Conservation (phyloP, 2,113 vertebrate species). For the Vulpes ferrilata region DNA sequence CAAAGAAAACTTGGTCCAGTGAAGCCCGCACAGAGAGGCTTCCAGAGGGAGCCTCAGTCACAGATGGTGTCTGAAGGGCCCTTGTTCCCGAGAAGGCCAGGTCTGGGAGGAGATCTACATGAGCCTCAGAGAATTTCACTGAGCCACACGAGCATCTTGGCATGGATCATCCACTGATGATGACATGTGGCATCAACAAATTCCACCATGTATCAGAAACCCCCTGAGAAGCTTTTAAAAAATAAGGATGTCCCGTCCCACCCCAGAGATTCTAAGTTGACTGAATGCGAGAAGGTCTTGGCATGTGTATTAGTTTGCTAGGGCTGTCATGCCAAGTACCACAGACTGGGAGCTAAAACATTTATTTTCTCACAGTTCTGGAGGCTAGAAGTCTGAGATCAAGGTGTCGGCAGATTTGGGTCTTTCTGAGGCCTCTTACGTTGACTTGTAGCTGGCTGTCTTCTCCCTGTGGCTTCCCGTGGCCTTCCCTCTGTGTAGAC, state of each 20-base stretch:
- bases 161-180: fast-evolving
- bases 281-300: fast-evolving
- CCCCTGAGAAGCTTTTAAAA: background rate
- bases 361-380: background rate
- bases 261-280: background rate
- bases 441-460: background rate
- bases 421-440: background rate
- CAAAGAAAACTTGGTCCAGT: background rate
- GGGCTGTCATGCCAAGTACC: background rate
- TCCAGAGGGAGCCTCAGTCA: too few species aligned
- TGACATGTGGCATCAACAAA: fast-evolving
- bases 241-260: fast-evolving
- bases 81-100: fast-evolving
- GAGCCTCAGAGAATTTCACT: fast-evolving
- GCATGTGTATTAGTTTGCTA: fast-evolving
- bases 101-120: fast-evolving
- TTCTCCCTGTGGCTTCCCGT: background rate
- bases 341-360: background rate
- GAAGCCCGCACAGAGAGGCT: background rate
- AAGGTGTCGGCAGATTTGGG: fast-evolving
- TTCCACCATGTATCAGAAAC: background rate
- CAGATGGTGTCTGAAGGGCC: fast-evolving
- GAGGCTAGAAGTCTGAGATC: background rate
- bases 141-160: too few species aligned
- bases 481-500: background rate